Evolutionary conservation across 2,797 vertebrate genomes (phyloP).

Genomic region (Limosa lapponica): DNA sequence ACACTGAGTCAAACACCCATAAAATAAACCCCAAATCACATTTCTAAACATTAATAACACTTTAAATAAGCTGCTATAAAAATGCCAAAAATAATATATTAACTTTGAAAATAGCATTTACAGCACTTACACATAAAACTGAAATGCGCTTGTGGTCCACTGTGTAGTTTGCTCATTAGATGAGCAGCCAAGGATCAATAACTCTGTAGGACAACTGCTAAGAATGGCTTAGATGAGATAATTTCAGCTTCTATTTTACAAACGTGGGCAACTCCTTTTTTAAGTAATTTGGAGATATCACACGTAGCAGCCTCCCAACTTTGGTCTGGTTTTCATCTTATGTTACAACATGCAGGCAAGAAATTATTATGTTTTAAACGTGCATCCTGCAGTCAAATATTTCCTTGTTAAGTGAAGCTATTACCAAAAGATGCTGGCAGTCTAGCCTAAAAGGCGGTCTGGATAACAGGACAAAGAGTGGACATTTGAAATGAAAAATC

Average conservation of each 20-base stretch:
- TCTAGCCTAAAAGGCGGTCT: neutral
- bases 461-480: neutral
- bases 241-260: conserved; percentile 30
- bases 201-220: conserved; percentile 43
- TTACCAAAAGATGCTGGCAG: neutral
- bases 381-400: neutral
- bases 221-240: conserved; percentile 20
- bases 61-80: conserved; percentile 68
- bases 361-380: neutral
- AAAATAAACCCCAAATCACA: conserved; percentile 51
- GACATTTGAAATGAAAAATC: neutral
- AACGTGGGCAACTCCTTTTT: neutral
- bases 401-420: neutral
- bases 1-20: conserved; percentile 53
- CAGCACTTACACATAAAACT: conserved; percentile 55
- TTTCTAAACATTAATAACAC: conserved; percentile 65
- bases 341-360: neutral
- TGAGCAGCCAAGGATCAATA: conserved; percentile 54
- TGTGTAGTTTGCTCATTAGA: conserved; percentile 54
- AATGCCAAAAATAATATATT: conserved; percentile 55
- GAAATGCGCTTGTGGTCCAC: conserved; percentile 51
- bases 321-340: neutral
- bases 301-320: neutral
- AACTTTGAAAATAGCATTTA: conserved; percentile 56
- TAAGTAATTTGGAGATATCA: neutral